Percentiles rank a stretch among this genome's conserved stretches.
phyloP scores from a whole-genome alignment of 2,797 vertebrate genomes.

The Poecilia velifera region DNA sequence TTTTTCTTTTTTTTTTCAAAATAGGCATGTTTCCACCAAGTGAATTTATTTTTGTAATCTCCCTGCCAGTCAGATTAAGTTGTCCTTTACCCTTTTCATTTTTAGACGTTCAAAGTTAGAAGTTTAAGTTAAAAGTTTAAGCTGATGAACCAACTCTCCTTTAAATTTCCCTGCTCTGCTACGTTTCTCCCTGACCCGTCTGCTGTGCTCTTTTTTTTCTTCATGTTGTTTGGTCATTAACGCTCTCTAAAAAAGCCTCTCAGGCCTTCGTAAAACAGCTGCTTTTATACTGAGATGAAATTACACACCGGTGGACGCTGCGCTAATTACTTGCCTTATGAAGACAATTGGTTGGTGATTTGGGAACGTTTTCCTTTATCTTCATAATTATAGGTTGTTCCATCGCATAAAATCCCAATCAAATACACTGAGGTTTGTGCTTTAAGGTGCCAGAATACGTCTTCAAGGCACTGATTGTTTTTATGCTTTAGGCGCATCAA shows the following conservation, averaged over 20 bases:
- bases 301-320: not conserved
- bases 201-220: not conserved
- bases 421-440: not conserved
- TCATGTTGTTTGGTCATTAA: not conserved
- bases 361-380: not conserved
- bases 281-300: not conserved
- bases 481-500: not conserved
- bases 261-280: not conserved
- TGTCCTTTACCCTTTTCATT: not conserved
- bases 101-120: not conserved
- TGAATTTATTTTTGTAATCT: too few relatives aligned
- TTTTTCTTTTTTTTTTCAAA: not conserved
- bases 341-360: not conserved
- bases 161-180: not conserved
- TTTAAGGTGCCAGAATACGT: not conserved
- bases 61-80: not conserved
- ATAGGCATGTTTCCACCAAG: too few relatives aligned
- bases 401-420: not conserved
- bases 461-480: not conserved
- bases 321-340: not conserved
- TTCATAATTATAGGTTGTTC: not conserved
- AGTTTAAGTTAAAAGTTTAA: not conserved
- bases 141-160: not conserved
- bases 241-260: not conserved
- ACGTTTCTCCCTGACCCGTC: not conserved